Conservation (phyloP, 1,140 invertebrate species). For the Colletes latitarsis region DNA sequence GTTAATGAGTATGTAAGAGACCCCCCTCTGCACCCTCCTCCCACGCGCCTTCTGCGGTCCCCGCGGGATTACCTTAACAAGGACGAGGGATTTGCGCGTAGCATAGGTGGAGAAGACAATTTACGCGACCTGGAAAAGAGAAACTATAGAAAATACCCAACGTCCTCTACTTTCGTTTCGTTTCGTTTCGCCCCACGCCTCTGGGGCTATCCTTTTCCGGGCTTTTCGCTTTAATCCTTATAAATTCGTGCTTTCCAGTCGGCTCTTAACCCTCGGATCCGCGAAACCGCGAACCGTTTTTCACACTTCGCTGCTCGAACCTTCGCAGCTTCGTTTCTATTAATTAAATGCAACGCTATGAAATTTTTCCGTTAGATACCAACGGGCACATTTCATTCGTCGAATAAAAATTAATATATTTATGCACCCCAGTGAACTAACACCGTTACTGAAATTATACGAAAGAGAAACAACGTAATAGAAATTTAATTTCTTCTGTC, state of each 20-base stretch:
- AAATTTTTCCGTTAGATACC: no score
- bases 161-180: neutral
- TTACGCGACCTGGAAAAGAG: neutral
- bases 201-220: neutral
- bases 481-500: no score
- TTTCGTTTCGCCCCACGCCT: neutral
- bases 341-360: no score
- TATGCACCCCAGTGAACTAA: no score
- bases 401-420: no score
- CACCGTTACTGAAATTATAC: no score
- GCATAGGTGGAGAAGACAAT: constrained; percentile 41
- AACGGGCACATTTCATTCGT: no score
- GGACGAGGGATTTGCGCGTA: constrained; percentile 26
- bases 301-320: neutral
- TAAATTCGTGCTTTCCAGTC: constrained; percentile 18
- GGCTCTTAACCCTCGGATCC: neutral
- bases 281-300: neutral
- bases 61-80: constrained; percentile 43
- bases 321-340: no score
- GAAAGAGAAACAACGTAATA: no score
- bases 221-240: constrained; percentile 26
- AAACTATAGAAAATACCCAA: neutral
- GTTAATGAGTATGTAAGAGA: constrained; percentile 59
- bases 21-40: no score
- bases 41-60: neutral